Conservation (phyloP, 1,140 invertebrate genomes). For the Argopecten irradians region DNA sequence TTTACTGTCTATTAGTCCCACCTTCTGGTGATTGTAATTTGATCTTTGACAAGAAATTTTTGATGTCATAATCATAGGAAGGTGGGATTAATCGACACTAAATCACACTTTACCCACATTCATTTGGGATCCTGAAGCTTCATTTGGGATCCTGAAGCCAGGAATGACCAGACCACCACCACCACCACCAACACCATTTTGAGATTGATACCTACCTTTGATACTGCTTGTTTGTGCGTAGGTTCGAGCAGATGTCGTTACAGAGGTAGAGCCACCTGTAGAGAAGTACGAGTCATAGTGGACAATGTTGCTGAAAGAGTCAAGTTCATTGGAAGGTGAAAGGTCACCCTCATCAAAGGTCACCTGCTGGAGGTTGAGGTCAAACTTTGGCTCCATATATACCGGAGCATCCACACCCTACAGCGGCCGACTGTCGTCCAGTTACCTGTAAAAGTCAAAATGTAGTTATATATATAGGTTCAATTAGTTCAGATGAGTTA, state of each 20-base stretch:
- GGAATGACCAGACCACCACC: not conserved
- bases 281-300: constrained; percentile 64
- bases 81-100: no score
- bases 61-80: no score
- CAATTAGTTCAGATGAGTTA: no score
- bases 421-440: not conserved
- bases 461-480: no score
- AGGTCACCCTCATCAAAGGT: constrained; percentile 63
- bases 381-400: constrained; percentile 71
- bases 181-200: not conserved
- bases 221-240: constrained; percentile 42
- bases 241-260: constrained; percentile 32
- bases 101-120: not conserved
- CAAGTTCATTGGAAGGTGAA: constrained; percentile 48
- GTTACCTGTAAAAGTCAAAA: not conserved
- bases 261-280: constrained; percentile 20
- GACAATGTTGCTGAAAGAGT: constrained; percentile 69
- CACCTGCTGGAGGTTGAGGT: constrained; percentile 71
- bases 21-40: not conserved
- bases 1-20: no score
- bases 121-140: not conserved
- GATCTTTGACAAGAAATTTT: not conserved
- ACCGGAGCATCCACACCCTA: constrained; percentile 28
- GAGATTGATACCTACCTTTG: constrained; percentile 32
- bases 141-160: not conserved